Evolutionary conservation across 2,888 invertebrate genomes (phyloP).

Genomic region (Lymantria dispar): DNA sequence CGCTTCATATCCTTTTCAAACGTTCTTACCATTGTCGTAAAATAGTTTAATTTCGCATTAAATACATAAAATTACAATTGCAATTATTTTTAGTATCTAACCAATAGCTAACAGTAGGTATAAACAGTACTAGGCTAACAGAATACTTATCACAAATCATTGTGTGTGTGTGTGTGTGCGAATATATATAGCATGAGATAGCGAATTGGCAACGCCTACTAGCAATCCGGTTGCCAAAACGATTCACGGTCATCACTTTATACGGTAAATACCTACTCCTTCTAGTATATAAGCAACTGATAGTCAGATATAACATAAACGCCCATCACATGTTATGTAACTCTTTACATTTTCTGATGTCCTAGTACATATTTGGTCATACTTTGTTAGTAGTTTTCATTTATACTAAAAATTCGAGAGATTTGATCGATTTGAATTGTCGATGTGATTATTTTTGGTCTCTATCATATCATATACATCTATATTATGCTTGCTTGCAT

Average conservation of each 20-base stretch:
- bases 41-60: too few relatives aligned
- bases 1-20: neutral
- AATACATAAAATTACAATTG: neutral
- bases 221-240: constrained; percentile 71
- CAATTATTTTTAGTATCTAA: constrained; percentile 3
- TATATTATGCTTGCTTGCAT: too few relatives aligned
- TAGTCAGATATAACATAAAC: constrained; percentile 20
- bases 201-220: constrained; percentile 68
- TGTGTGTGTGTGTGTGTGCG: constrained; percentile 45
- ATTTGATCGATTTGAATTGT: neutral
- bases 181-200: constrained; percentile 40
- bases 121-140: constrained; percentile 55
- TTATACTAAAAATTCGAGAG: neutral
- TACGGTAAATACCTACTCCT: constrained; percentile 24
- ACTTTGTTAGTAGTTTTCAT: constrained; percentile 35
- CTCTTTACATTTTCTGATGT: constrained; percentile 38
- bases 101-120: constrained; percentile 34
- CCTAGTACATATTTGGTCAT: constrained; percentile 50
- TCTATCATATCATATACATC: too few relatives aligned
- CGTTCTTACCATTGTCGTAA: too few relatives aligned
- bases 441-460: too few relatives aligned
- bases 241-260: constrained; percentile 51
- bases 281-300: constrained; percentile 13
- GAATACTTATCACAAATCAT: constrained; percentile 33
- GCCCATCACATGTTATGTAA: constrained; percentile 5